These are phyloP conservation scores for Siniperca chuatsi DNA, from an alignment of 2,113 vertebrate genomes.

Conservation along the genomic window DNA sequence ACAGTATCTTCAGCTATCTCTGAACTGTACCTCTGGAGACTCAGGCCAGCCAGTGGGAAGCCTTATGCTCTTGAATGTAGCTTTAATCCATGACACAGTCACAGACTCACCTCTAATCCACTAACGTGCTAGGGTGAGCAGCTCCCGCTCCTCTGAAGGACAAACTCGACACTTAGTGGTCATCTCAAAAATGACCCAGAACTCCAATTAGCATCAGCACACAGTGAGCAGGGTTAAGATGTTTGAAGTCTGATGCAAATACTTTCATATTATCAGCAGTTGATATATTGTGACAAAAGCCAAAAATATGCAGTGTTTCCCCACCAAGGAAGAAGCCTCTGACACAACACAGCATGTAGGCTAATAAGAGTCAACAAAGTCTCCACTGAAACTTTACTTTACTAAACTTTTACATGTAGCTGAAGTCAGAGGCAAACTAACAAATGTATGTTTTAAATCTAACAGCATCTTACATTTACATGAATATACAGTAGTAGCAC, in stretches of 20 bases:
- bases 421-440: not conserved
- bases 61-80: constrained; percentile 24
- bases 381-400: not conserved
- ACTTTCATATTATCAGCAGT: not conserved
- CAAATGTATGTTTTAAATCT: not conserved
- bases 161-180: constrained; percentile 29
- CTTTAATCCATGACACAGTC: constrained; percentile 69
- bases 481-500: not conserved
- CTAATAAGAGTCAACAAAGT: not conserved
- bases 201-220: not conserved
- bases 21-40: constrained; percentile 2
- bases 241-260: not conserved
- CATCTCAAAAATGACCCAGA: constrained; percentile 43
- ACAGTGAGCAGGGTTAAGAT: not conserved
- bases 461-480: not conserved
- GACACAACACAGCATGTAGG: not conserved
- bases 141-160: constrained; percentile 52
- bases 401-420: too few species aligned
- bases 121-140: constrained; percentile 45
- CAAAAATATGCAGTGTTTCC: too few species aligned
- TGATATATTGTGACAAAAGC: too few species aligned
- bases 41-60: not conserved
- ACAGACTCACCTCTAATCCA: constrained; percentile 63
- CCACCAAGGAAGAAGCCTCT: not conserved
- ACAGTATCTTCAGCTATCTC: not conserved